Base-by-base conservation (phyloP, 1,140 invertebrate genomes). In the Bradysia coprophila region DNA sequence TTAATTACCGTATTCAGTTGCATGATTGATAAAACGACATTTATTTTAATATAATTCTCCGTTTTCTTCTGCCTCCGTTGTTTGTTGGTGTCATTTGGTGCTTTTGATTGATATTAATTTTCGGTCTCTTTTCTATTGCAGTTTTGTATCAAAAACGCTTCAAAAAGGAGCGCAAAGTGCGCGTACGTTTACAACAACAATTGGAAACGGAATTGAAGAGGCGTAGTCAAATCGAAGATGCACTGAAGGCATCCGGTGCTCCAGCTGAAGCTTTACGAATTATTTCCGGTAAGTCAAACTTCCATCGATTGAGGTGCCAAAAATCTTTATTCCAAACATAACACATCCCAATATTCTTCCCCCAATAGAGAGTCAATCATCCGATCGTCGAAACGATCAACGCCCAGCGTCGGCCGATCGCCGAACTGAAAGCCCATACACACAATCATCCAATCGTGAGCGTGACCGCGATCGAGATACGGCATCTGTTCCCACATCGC, bases 81-180 rank as follows among this genome's bases (percentile, higher is more conserved):
- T 6, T 28, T 28, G 24, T 28, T 28, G 6, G 24, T 28, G 24
- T 28, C 24, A 8, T 28, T 28, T 28, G 6, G 24, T n/a, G n/a
- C n/a, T n/a, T n/a, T n/a, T n/a, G n/a, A n/a, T n/a, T n/a, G n/a
- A n/a, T n/a, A n/a, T n/a, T n/a, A n/a, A n/a, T n/a, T n/a, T n/a
- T n/a, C n/a, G n/a, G n/a, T 22, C 4, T 18, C 23, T 50, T 51
- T 55, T 61, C 65, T 60, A 51, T 55, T 76, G 70, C 72, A 90
- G 87, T 82, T 43, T 66, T 82, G 46, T 83, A 86, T 58, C 82
- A 89, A 57, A 89, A 88, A 54, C 75, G 87, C 28, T 67, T 89
- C 57, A 78, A 85, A 64, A 84, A 85, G 52, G 86, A 91, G 58
- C 74, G 81, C 48, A 79, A 84, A 56, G 74, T 77, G 21, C 72